A percentile compares a stretch with the other conserved stretches of the same genome.
phyloP scores from a whole-genome alignment of 2,113 vertebrate genomes.

The Burhinus oedicnemus region DNA sequence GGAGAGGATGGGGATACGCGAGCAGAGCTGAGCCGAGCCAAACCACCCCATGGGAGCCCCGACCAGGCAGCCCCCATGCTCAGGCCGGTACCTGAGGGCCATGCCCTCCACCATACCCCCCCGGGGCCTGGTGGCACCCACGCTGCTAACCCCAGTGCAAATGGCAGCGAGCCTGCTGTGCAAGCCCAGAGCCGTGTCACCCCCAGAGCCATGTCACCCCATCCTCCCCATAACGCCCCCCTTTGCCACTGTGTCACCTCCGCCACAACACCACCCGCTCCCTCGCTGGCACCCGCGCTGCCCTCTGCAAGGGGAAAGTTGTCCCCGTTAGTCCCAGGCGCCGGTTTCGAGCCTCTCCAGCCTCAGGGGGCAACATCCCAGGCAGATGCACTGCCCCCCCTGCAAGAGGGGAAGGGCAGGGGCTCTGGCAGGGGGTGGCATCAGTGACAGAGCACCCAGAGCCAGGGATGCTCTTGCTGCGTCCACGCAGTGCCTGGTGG shows the following conservation, averaged over 20 bases:
- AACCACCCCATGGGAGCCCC: neutral
- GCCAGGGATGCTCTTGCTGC: too few relatives aligned
- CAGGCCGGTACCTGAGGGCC: neutral
- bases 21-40: neutral
- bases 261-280: accelerated
- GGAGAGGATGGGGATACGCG: neutral
- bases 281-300: neutral
- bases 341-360: neutral
- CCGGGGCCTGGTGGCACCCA: accelerated
- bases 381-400: neutral
- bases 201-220: neutral
- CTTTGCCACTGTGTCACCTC: neutral
- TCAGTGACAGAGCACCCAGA: neutral
- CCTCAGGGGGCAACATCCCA: neutral
- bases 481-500: neutral
- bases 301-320: neutral
- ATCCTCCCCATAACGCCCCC: accelerated
- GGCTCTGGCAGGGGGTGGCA: neutral
- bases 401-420: neutral
- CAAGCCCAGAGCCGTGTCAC: neutral
- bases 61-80: accelerated
- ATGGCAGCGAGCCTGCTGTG: accelerated
- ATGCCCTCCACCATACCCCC: accelerated
- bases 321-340: accelerated
- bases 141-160: neutral